phyloP scores from a whole-genome alignment of 2,888 invertebrate species.

The Rhyacophila evoluta region DNA sequence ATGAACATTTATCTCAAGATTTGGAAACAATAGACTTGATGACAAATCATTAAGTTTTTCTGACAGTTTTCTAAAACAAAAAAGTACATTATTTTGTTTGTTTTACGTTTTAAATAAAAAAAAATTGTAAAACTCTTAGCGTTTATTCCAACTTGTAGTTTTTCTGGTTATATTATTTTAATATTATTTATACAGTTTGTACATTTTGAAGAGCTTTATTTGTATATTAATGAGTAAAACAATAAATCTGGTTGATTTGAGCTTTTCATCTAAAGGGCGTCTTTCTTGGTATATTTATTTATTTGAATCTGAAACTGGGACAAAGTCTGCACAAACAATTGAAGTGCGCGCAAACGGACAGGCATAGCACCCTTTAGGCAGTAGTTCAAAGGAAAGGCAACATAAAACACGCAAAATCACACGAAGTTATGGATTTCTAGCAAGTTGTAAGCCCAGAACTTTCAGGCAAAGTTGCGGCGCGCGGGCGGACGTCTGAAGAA shows the following conservation, averaged over 20 bases:
- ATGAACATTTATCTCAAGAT: no score
- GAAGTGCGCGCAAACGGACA: background rate
- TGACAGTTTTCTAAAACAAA: no score
- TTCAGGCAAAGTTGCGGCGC: slow-evolving; percentile 36
- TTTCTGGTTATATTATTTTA: no score
- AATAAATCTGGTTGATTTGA: background rate
- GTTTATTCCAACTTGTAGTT: no score
- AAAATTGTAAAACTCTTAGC: no score
- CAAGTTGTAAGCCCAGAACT: background rate
- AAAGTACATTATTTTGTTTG: no score
- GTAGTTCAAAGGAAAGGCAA: background rate
- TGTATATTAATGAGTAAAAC: background rate
- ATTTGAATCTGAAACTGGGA: background rate
- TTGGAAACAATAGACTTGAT: no score
- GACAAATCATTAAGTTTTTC: no score
- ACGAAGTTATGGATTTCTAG: slow-evolving; percentile 20
- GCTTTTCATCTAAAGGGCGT: background rate
- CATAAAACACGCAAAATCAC: slow-evolving; percentile 32
- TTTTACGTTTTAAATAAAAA: no score
- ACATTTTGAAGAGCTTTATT: background rate
- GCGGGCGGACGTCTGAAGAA: slow-evolving; percentile 49
- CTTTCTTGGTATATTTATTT: no score
- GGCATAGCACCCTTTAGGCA: background rate
- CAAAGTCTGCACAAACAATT: background rate
- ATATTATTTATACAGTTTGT: no score